These are phyloP conservation scores for Eupithecia tripunctaria DNA, from an alignment of 2,888 invertebrate genomes.

Conservation along the genomic window DNA sequence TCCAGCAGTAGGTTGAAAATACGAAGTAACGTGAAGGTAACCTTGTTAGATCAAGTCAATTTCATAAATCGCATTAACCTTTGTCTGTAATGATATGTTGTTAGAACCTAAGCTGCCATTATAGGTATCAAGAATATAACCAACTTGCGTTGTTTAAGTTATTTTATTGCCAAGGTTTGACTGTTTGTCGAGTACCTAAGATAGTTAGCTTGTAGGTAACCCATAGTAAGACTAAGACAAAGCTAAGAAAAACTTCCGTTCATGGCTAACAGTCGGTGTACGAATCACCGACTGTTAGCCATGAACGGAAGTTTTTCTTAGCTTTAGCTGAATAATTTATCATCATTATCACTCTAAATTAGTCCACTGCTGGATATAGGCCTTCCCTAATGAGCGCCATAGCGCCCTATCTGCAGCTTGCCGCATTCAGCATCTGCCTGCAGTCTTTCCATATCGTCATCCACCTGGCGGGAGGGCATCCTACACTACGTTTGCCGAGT, in stretches of 20 bases:
- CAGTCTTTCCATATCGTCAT: too few relatives aligned
- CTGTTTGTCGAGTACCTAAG: background rate
- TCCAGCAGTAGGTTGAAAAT: background rate
- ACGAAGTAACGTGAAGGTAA: background rate
- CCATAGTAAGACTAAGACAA: background rate
- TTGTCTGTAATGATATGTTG: constrained; percentile 16
- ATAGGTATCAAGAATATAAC: background rate
- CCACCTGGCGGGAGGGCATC: too few relatives aligned
- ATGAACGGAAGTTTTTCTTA: background rate
- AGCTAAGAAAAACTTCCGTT: background rate
- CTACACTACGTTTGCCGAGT: too few relatives aligned
- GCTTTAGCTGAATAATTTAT: too few relatives aligned
- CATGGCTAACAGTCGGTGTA: too few relatives aligned
- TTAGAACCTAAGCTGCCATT: constrained; percentile 2
- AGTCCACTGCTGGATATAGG: too few relatives aligned
- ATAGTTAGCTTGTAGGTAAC: background rate
- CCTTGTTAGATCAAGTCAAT: constrained; percentile 1
- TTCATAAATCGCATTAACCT: constrained; percentile 9
- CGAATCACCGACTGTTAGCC: too few relatives aligned
- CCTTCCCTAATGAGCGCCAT: too few relatives aligned
- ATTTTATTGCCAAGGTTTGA: constrained; percentile 5
- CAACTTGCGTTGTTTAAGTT: background rate
- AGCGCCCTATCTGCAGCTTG: too few relatives aligned
- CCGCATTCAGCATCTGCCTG: too few relatives aligned
- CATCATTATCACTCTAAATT: too few relatives aligned